A percentile compares a stretch with the other conserved stretches of the same genome.
These are phyloP conservation scores for Maccullochella peelii DNA, from an alignment of 2,113 vertebrate genomes.

Conservation along the genomic window DNA sequence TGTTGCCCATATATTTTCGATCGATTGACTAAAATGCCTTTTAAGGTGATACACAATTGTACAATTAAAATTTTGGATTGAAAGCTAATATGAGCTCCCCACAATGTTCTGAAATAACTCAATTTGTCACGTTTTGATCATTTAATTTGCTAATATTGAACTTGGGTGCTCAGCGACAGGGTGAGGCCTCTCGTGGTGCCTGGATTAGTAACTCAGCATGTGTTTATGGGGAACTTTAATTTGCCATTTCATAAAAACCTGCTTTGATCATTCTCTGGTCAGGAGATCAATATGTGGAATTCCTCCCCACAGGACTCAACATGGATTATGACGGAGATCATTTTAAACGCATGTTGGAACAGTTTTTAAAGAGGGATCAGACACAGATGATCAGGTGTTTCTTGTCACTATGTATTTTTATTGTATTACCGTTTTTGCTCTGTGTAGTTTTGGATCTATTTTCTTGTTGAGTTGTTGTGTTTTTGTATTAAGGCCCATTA, in stretches of 20 bases:
- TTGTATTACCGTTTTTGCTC: background rate
- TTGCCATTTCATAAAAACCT: background rate
- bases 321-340: background rate
- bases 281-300: background rate
- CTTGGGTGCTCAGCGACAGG: background rate
- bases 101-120: background rate
- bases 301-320: background rate
- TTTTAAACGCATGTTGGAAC: background rate
- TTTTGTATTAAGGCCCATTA: background rate
- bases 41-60: background rate
- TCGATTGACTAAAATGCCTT: background rate
- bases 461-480: background rate
- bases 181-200: background rate
- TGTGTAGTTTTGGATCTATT: background rate
- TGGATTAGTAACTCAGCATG: background rate
- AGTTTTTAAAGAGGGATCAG: background rate
- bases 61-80: background rate
- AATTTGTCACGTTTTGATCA: background rate
- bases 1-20: background rate
- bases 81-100: background rate
- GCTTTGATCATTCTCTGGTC: background rate
- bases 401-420: background rate
- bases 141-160: background rate
- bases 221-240: background rate
- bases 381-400: background rate